A percentile compares a stretch with the other conserved stretches of the same genome.
phyloP scores from a whole-genome alignment of 1,140 invertebrate genomes.

The Myzus persicae region DNA sequence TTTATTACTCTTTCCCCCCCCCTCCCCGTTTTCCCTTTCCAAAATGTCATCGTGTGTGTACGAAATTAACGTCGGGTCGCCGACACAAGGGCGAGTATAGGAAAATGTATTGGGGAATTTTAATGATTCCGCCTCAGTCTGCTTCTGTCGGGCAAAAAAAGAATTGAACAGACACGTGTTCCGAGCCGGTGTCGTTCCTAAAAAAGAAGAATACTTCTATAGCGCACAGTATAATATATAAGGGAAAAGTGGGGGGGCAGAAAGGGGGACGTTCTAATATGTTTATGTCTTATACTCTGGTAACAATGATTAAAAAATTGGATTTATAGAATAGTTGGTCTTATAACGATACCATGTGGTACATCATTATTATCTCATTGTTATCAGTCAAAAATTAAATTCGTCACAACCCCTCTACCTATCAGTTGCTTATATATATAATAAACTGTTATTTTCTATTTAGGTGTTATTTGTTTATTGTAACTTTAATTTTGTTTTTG shows the following conservation, averaged over 20 bases:
- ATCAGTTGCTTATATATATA: too few species aligned
- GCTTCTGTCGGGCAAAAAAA: background rate
- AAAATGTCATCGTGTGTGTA: background rate
- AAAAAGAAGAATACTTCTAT: slow-evolving; percentile 17
- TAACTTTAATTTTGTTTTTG: too few species aligned
- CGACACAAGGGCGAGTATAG: background rate
- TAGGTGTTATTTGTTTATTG: too few species aligned
- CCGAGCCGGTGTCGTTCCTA: background rate
- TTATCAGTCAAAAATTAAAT: background rate
- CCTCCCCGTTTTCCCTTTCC: background rate
- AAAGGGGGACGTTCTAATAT: background rate
- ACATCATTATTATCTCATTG: background rate
- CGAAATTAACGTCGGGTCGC: slow-evolving; percentile 6
- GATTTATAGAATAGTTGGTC: background rate
- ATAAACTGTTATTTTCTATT: too few species aligned
- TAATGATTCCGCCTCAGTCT: background rate
- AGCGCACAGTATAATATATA: background rate
- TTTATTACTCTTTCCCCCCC: background rate
- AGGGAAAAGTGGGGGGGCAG: too few species aligned
- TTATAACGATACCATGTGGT: background rate
- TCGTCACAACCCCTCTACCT: too few species aligned
- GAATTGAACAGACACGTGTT: slow-evolving; percentile 44
- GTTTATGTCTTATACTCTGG: background rate
- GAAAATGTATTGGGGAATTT: slow-evolving; percentile 38
- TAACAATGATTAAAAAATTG: background rate